Evolutionary conservation across 2,797 vertebrate genomes (phyloP), one percentile per base, ranked within the genome.

Genomic region (Adrianichthys oophorus): DNA sequence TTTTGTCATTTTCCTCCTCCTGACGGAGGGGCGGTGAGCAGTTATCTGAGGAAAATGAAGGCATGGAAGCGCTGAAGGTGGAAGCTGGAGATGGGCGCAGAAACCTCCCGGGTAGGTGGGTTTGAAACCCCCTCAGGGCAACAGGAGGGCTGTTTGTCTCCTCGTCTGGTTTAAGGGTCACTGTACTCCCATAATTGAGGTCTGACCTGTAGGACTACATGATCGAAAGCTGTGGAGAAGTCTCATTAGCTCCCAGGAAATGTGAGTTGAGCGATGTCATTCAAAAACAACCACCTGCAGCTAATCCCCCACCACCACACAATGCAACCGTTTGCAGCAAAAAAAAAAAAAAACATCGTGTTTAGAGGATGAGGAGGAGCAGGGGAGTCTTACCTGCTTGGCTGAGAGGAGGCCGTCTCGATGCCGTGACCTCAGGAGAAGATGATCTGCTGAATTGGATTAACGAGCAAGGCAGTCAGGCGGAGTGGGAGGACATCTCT

Each of bases 371-470:
- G 4, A 47, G 2, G 48, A 32, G 15, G 53, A 51, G 60, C 52
- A 26, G 47, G 16, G 4, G 15, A 1, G 1, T 18, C 77, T 65
- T 79, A 90, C 89, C 89, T 90, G 79, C 76, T 74, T 78, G 74
- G 78, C 57, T 79, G 83, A 46, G 84, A 82, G 29, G 82, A 70
- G 62, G 80, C 82, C 80, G 85, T 82, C 57, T 75, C 75, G 77
- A 62, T 78, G 74, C 61, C 78, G 78, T 68, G 73, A 78, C 74
- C 82, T 72, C 75, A 40, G 73, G 55, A 68, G 64, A 72, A 80
- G 83, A 78, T 83, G 86, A 89, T 86, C 83, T 87, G 76, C 82
- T 76, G 74, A 80, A 86, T 82, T 77, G 78, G 89, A 89, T 89
- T 84, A 87, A 60, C 57, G 74, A 69, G 78, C 44, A 65, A 45